Conservation (phyloP, 2,797 vertebrate genomes). For the Coendou prehensilis region DNA sequence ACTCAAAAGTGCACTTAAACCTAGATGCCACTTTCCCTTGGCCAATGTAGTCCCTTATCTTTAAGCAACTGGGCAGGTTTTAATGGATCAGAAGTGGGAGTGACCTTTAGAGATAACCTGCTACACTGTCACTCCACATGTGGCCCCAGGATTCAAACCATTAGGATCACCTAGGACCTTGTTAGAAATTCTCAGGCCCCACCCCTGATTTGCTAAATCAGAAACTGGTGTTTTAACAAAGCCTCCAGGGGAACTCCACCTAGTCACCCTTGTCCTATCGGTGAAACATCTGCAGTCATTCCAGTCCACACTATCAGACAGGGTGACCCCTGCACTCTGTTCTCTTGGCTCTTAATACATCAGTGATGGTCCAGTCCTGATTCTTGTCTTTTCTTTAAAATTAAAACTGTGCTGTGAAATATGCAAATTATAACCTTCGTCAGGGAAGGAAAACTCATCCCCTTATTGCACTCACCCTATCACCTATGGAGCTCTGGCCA, state of each 20-base stretch:
- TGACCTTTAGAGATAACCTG: slow-evolving; percentile 42
- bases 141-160: background rate
- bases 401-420: slow-evolving; percentile 46
- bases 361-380: background rate
- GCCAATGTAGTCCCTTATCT: background rate
- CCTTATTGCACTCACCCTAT: background rate
- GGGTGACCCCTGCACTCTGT: background rate
- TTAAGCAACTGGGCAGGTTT: background rate
- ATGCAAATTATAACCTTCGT: background rate
- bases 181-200: background rate
- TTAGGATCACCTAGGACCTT: background rate
- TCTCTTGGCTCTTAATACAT: slow-evolving; percentile 9
- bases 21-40: background rate
- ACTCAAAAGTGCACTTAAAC: background rate
- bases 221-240: slow-evolving; percentile 12
- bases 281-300: background rate
- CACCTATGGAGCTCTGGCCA: slow-evolving; percentile 5
- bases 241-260: background rate
- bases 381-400: slow-evolving; percentile 41
- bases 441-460: slow-evolving; percentile 15
- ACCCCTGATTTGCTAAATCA: background rate
- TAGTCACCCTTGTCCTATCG: slow-evolving; percentile 29
- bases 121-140: background rate
- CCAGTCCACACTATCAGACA: background rate
- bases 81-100: slow-evolving; percentile 40